A percentile compares a stretch with the other conserved stretches of the same genome.
Evolutionary conservation across 2,797 vertebrate species (phyloP).

Genomic region (Lepus oiostolus): DNA sequence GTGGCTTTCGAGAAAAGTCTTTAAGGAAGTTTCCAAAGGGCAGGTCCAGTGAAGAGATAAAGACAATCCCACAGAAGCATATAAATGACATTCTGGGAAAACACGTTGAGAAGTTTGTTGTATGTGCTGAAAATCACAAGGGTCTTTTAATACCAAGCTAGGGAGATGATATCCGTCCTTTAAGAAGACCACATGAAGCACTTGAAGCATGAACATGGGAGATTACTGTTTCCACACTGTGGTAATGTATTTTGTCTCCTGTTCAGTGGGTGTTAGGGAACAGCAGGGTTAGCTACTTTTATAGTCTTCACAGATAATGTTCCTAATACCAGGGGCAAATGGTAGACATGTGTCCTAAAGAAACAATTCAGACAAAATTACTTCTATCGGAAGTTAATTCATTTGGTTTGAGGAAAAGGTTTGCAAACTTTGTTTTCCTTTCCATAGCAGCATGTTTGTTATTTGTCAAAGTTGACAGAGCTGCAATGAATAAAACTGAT

Average conservation of each 20-base stretch:
- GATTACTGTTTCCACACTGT: background rate
- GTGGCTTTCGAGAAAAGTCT: background rate
- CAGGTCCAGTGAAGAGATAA: background rate
- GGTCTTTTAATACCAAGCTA: background rate
- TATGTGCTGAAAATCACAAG: background rate
- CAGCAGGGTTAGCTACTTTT: background rate
- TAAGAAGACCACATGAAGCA: background rate
- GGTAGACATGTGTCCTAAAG: background rate
- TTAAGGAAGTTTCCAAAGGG: background rate
- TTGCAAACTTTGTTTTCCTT: constrained; percentile 37
- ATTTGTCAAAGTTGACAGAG: background rate
- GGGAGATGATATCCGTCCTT: background rate
- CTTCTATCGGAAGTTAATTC: background rate
- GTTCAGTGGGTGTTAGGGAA: background rate
- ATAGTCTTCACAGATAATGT: background rate
- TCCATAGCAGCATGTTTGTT: background rate
- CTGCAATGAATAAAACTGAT: background rate
- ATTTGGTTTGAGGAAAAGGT: background rate
- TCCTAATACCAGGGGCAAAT: background rate
- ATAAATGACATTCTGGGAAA: background rate
- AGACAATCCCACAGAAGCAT: background rate
- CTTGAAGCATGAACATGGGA: background rate
- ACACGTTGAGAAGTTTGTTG: background rate
- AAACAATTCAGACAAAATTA: constrained; percentile 2
- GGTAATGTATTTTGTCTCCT: background rate